phyloP scores from a whole-genome alignment of 2,888 invertebrate species.

The Dryococelus australis region DNA sequence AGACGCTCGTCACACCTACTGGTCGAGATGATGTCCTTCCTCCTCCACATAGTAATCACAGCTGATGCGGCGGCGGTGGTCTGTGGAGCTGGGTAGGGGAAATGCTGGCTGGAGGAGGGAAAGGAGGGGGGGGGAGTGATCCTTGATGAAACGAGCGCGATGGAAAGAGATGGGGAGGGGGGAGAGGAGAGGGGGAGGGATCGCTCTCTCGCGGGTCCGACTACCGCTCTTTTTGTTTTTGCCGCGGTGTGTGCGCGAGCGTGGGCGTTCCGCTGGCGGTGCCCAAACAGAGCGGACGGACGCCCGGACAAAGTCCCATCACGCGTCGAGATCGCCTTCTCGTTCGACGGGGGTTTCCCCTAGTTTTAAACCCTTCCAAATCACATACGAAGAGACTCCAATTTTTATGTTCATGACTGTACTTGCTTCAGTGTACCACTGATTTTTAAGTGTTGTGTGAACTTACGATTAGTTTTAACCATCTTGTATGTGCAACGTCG shows the following conservation, averaged over 20 bases:
- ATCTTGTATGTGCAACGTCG: too few species aligned
- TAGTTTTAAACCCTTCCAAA: too few species aligned
- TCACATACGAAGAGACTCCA: too few species aligned
- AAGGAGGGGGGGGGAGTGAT: not conserved
- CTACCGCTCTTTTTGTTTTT: not conserved
- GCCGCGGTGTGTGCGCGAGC: slow-evolving; percentile 18
- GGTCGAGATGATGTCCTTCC: too few species aligned
- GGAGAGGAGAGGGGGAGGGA: not conserved
- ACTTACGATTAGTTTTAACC: too few species aligned
- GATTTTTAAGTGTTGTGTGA: not conserved
- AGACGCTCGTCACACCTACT: too few species aligned
- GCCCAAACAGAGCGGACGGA: not conserved
- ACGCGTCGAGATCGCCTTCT: not conserved
- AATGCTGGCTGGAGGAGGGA: not conserved
- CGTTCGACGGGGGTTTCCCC: too few species aligned
- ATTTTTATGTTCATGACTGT: too few species aligned
- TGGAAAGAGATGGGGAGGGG: not conserved
- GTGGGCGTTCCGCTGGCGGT: not conserved
- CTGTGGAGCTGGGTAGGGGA: not conserved
- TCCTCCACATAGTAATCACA: not conserved
- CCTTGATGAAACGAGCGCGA: not conserved
- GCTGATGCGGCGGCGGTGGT: not conserved
- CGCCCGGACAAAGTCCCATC: not conserved
- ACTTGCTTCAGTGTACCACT: too few species aligned
- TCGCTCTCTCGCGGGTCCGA: not conserved